Base-by-base conservation (phyloP, 2,888 invertebrate species). In the Synergus japonicus region DNA sequence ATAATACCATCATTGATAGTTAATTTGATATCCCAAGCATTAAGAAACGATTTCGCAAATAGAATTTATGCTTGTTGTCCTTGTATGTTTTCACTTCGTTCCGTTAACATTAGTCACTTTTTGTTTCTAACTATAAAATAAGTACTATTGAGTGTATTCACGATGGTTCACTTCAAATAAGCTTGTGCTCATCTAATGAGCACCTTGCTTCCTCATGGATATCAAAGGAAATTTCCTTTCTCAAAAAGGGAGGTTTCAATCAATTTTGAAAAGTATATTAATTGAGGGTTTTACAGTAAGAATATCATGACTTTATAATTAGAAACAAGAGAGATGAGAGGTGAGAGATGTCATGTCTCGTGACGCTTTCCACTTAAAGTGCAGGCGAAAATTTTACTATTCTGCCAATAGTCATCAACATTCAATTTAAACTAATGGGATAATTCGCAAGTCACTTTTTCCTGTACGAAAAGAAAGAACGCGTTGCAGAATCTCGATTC, bases 101-200 rank as follows among this genome's bases (percentile, higher is more conserved):
- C 69, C 69, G 49, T 22, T 69, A 67, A 67, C 22, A 46, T 46
- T 67, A 69, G 8, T 49, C 49, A 69, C 69, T 69, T 69, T 15
- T 37, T 44, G 12, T 49, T 49, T 2, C 9, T 15, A 69, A 49
- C 43, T 4, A 18, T 15, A 69, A 49, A 15, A 22, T 37, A 37
- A 37, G 37, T 37, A 37, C 37, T 37, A 37, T 37, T 3, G 37
- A 37, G 37, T 29, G 37, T 37, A 5, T 5, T 37, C 37, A 37
- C 37, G 37, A 37, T 37, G 37, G 37, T 0, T 37, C 29, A 29
- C 4, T 37, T 5, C 4, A 37, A 37, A 37, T 37, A 37, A 4
- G 37, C 5, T 37, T 37, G 37, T 37, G 37, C 5, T 37, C 37
- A 37, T 37, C 5, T 37, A 4, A 5, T 37, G 37, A 37, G 37